Evolutionary conservation across 2,888 invertebrate genomes (phyloP).

Genomic region (Epinotia nisella): DNA sequence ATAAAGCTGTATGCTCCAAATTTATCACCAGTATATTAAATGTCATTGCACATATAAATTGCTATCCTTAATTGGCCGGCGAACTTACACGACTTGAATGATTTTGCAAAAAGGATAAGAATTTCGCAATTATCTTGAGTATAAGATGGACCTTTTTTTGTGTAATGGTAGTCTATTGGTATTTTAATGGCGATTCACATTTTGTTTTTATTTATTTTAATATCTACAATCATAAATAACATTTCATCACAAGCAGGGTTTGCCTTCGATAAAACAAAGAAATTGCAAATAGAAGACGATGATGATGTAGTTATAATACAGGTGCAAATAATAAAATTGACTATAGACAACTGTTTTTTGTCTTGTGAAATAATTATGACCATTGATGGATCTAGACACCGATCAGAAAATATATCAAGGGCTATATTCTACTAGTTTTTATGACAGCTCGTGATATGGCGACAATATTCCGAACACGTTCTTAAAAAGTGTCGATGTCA

Average conservation of each 20-base stretch:
- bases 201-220: not conserved
- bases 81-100: constrained; percentile 60
- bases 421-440: not conserved
- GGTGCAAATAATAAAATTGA: not conserved
- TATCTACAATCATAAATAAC: not conserved
- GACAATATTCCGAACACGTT: not conserved
- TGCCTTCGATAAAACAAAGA: not conserved
- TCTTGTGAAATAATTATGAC: no score
- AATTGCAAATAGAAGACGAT: not conserved
- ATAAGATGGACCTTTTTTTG: not conserved
- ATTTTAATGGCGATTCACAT: not conserved
- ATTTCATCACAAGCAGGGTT: not conserved
- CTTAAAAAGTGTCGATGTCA: not conserved
- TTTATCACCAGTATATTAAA: constrained; percentile 74
- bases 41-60: constrained; percentile 74
- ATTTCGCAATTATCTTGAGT: constrained; percentile 57
- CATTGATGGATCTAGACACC: no score
- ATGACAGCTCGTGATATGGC: not conserved
- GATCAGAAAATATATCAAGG: not conserved
- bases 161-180: not conserved
- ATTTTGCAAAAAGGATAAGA: constrained; percentile 61
- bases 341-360: not conserved
- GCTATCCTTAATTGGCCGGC: constrained; percentile 61
- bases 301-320: no score
- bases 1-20: constrained; percentile 56